Evolutionary conservation across 2,797 vertebrate genomes (phyloP).

Genomic region (Fringilla coelebs): DNA sequence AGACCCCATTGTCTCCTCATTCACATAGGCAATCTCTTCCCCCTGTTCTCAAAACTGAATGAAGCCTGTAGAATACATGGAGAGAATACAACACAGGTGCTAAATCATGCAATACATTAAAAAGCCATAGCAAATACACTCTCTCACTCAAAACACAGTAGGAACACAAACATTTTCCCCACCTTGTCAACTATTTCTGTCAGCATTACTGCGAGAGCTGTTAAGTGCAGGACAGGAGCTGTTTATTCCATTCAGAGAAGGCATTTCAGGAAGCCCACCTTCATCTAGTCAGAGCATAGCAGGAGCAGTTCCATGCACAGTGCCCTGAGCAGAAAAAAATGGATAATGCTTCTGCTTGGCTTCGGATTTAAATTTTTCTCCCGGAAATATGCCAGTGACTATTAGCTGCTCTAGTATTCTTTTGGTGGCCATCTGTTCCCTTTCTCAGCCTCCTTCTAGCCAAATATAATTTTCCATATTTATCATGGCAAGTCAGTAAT

Average conservation of each 20-base stretch:
- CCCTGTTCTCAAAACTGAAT: not conserved
- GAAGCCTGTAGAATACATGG: not conserved
- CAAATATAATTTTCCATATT: conserved; percentile 68
- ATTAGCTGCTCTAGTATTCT: conserved; percentile 63
- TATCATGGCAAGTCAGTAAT: conserved; percentile 60
- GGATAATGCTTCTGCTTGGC: conserved; percentile 30
- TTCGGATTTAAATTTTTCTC: conserved; percentile 51
- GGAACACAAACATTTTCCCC: conserved; percentile 25
- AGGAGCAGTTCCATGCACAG: conserved; percentile 22
- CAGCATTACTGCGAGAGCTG: conserved; percentile 42
- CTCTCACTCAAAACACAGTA: not conserved
- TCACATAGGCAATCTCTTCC: not conserved
- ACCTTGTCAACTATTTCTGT: conserved; percentile 66
- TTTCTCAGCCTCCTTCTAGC: conserved; percentile 64
- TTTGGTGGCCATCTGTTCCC: conserved; percentile 63
- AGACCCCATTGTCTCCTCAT: not conserved
- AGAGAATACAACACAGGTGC: not conserved
- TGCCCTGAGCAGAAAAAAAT: conserved; percentile 32
- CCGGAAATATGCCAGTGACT: conserved; percentile 51
- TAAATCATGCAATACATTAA: not conserved
- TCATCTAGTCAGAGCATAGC: conserved; percentile 55
- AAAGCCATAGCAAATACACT: not conserved
- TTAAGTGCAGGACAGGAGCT: not conserved
- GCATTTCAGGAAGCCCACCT: conserved; percentile 56
- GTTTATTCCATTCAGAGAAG: conserved; percentile 10